Evolutionary conservation across 2,797 vertebrate species (phyloP), one percentile per base, ranked within the genome.

Genomic region (Stomatorhinus walkeri): DNA sequence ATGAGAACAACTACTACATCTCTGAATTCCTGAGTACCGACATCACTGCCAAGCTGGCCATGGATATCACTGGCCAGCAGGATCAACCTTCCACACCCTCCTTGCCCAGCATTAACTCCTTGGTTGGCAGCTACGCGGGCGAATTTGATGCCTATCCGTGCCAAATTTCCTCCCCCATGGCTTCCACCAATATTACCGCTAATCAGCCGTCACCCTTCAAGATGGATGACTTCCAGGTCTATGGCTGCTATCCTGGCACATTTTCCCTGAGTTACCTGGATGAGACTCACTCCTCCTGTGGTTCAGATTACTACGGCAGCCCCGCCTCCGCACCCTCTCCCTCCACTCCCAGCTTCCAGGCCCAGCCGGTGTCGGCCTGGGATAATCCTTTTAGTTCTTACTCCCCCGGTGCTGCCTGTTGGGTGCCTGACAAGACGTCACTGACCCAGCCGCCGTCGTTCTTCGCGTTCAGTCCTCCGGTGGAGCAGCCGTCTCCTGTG

Each of bases 51-150:
- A 98, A 97, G 91, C 93, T 97, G 93, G 93, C 95, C 92, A 99
- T 99, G 97, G 98, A 98, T 94, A 95, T 98, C 91, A 90, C 90
- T 90, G 92, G 92, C 89, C 95, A 95, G 88, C 95, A 93, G 90
- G 95, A 96, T 91, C 94, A 95, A 92, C 93, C 94, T 90, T 93
- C 94, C 72, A 93, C 96, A 9, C 90, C 97, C 0, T 96, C 97
- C 2, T 93, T 99, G 91, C 98, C 98, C 91, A 97, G 97, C 94
- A 98, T 99, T 95, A 98, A 97, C 94, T 98, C 97, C 90, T 96
- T 99, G 94, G 97, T 98, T 94, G 97, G 97, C 59, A 92, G 93
- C 88, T 98, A 98, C 90, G 90, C 94, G 0, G 97, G 97, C 3
- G 98, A 98, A 93, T 97, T 97, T 24, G 98, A 99, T 91, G 95